These are phyloP conservation scores for Excalfactoria chinensis DNA, from an alignment of 2,113 vertebrate species.

Conservation along the genomic window DNA sequence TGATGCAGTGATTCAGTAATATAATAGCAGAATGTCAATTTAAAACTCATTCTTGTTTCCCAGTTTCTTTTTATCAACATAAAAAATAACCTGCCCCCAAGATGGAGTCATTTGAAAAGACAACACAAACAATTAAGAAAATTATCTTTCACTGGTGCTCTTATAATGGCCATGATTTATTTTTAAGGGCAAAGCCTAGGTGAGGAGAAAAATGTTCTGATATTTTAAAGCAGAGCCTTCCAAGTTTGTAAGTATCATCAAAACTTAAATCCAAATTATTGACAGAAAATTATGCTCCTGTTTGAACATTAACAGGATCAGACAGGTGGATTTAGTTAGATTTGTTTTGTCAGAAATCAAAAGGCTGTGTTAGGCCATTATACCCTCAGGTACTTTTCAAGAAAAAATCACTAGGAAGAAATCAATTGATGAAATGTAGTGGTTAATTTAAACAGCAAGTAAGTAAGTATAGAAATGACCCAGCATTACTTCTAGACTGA, in stretches of 20 bases:
- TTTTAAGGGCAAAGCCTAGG: not conserved
- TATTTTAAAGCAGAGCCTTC: not conserved
- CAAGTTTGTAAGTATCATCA: not conserved
- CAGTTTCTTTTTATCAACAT: not conserved
- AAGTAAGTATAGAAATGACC: not conserved
- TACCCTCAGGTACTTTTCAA: not conserved
- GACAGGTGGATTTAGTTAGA: not conserved
- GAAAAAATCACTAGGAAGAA: not conserved
- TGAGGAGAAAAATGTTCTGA: not conserved
- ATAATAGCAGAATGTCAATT: not conserved
- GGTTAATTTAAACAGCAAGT: not conserved
- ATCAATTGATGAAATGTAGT: rapidly evolving
- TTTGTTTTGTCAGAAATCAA: not conserved
- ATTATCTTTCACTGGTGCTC: not conserved
- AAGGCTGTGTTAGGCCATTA: not conserved
- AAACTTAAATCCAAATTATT: not conserved
- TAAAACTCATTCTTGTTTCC: not conserved
- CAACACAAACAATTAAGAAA: not conserved
- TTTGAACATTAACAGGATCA: not conserved
- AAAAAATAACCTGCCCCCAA: not conserved
- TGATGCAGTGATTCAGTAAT: not conserved
- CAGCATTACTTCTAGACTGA: not conserved
- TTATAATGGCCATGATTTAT: not conserved
- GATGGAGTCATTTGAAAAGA: not conserved
- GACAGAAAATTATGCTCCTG: not conserved